These are phyloP conservation scores for Spheniscus humboldti DNA, from an alignment of 2,797 vertebrate species.

Conservation along the genomic window DNA sequence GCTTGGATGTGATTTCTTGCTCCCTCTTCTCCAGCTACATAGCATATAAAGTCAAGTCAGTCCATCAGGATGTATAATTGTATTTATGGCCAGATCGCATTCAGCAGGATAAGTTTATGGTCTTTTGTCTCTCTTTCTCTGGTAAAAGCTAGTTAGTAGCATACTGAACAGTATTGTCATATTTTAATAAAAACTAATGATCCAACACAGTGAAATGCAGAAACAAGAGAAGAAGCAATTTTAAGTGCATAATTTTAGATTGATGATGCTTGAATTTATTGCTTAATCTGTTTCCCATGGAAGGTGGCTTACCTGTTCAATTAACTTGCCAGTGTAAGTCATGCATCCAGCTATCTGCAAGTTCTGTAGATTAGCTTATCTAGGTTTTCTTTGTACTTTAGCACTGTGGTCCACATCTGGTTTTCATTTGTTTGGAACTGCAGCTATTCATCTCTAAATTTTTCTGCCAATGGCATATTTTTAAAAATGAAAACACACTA, in stretches of 20 bases:
- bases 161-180: neutral
- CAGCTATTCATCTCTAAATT: neutral
- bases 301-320: neutral
- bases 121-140: neutral
- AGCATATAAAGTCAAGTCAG: neutral
- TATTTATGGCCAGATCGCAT: neutral
- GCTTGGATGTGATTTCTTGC: neutral
- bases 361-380: neutral
- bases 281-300: neutral
- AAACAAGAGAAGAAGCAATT: neutral
- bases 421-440: neutral
- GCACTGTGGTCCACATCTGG: neutral
- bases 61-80: neutral
- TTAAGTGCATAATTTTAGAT: neutral
- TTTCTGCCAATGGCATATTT: neutral
- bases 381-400: neutral
- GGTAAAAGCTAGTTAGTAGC: neutral
- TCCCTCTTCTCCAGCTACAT: neutral
- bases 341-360: neutral
- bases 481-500: neutral
- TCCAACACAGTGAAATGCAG: neutral
- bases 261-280: neutral
- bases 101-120: neutral
- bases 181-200: conserved; percentile 54
- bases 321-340: neutral